Conservation (phyloP, 2,888 invertebrate species). For the Drosophila melanosoma region DNA sequence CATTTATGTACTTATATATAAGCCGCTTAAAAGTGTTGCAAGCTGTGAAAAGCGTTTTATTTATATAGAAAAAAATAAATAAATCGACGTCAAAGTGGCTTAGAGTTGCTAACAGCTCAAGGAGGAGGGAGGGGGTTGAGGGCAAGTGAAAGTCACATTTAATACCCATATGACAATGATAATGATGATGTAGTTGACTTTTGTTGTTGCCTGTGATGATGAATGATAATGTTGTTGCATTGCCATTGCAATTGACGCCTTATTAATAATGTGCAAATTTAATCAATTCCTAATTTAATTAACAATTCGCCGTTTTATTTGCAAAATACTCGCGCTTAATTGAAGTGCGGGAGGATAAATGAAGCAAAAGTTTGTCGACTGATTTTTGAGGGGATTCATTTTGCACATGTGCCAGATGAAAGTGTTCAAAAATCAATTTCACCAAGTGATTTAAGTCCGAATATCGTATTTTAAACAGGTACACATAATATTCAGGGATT, state of each 20-base stretch:
- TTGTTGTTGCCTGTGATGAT: slow-evolving; percentile 2
- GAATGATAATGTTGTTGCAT: slow-evolving; percentile 43
- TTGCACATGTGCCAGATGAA: slow-evolving; percentile 21
- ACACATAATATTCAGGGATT: neutral
- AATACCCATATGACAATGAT: slow-evolving; percentile 8
- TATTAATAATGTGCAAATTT: slow-evolving; percentile 70
- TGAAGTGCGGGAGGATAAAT: slow-evolving; percentile 3
- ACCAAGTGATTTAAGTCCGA: neutral
- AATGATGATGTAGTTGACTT: slow-evolving; percentile 12
- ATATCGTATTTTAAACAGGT: neutral
- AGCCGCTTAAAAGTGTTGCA: slow-evolving; percentile 66
- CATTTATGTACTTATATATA: slow-evolving; percentile 42
- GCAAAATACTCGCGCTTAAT: slow-evolving; percentile 26
- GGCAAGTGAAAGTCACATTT: slow-evolving; percentile 49
- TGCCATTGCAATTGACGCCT: slow-evolving; percentile 66
- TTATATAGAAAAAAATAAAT: slow-evolving; percentile 1
- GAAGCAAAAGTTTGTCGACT: slow-evolving; percentile 52
- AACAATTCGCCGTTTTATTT: slow-evolving; percentile 48
- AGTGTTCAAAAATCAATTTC: slow-evolving; percentile 4
- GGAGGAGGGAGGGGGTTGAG: neutral
- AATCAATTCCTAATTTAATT: slow-evolving; percentile 72
- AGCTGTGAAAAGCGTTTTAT: slow-evolving; percentile 44
- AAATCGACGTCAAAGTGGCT: slow-evolving; percentile 71
- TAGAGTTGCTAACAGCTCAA: slow-evolving; percentile 8
- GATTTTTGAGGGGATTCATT: slow-evolving; percentile 7